Evolutionary conservation across 2,113 vertebrate species (phyloP), one percentile per base, ranked within the genome.

Genomic region (Oncorhynchus clarkii): DNA sequence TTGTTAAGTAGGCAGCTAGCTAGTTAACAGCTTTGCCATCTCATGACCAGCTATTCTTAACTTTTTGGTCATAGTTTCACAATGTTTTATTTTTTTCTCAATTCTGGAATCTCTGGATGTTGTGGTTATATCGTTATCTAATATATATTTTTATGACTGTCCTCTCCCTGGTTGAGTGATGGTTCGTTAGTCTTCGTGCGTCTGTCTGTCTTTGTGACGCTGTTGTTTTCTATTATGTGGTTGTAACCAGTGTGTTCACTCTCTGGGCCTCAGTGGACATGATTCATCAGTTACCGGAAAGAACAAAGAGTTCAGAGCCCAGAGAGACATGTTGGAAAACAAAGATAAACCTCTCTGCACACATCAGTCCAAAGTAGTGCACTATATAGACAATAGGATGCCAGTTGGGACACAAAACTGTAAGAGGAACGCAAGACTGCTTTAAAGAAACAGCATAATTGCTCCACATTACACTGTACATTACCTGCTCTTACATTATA

Each of bases 1-100:
- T 88, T 89, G 87, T 89, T 92, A 91, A 92, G 90, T 85, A 91
- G 92, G 88, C 83, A 91, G 87, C 90, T 90, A 89, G 91, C 89
- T 54, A 18, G 51, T 54, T 54, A 54, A 18, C 4, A n/a, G n/a
- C 2, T n/a, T 22, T 62, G 20, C 16, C n/a, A 62, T 24, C 7
- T 24, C 59, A n/a, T 3, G 84, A 80, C 86, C 82, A 31, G 14
- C 78, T 16, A 70, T 67, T 62, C 48, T 76, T 67, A 73, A 48
- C n/a, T 75, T 1, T 75, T 73, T 76, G 29, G 65, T 71, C 72
- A 45, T 1, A 24, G 34, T n/a, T 70, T 57, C 24, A 60, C 48
- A 45, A 45, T 45, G 0, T 82, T 74, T 79, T 34, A 11, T 11
- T 8, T 62, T 62, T 62, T 62, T 9, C n/a, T 22, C n/a, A 62